Evolutionary conservation across 2,113 vertebrate species (phyloP).

Genomic region (Anas platyrhynchos): DNA sequence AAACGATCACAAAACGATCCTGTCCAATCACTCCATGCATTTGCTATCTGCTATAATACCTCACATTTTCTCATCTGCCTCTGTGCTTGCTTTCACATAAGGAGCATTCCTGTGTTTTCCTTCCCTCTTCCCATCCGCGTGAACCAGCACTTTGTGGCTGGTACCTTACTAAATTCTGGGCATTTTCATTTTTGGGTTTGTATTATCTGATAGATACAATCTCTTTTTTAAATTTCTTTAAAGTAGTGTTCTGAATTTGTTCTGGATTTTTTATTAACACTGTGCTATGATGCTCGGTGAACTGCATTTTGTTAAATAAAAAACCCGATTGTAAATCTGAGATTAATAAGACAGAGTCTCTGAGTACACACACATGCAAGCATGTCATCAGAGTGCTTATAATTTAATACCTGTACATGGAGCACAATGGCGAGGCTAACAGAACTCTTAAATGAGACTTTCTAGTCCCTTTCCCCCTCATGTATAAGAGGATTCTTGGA

Average conservation of each 20-base stretch:
- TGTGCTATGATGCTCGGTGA: neutral
- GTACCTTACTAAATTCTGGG: neutral
- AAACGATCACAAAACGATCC: accelerated
- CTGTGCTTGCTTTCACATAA: accelerated
- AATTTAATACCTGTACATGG: neutral
- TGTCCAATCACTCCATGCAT: neutral
- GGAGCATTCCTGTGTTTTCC: neutral
- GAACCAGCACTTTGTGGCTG: neutral
- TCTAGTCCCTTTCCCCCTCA: neutral
- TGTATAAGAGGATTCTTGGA: neutral
- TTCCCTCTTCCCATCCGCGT: neutral
- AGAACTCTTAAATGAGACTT: neutral
- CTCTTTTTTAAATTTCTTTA: neutral
- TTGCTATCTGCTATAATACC: neutral
- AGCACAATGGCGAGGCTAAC: neutral
- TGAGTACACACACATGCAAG: neutral
- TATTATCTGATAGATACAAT: neutral
- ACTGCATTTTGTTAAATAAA: neutral
- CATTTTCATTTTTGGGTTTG: neutral
- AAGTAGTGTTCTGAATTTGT: neutral
- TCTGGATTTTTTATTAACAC: neutral
- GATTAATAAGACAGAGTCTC: neutral
- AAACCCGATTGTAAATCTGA: neutral
- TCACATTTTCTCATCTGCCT: neutral
- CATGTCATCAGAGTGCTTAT: neutral